Evolutionary conservation across 2,888 invertebrate genomes (phyloP).

Genomic region (Coenonympha arcania): DNA sequence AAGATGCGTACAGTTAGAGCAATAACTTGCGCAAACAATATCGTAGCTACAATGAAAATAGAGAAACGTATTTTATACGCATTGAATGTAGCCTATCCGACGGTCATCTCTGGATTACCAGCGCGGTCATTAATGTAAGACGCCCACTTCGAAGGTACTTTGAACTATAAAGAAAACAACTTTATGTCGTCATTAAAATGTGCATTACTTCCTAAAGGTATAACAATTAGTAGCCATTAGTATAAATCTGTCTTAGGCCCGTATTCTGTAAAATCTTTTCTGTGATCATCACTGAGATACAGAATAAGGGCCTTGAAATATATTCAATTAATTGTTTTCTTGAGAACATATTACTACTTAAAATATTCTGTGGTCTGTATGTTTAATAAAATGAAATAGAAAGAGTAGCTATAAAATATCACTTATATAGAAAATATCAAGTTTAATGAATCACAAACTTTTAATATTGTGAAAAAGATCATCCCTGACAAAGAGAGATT

Average conservation of each 20-base stretch:
- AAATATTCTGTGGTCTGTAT: no score
- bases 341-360: no score
- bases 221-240: background rate
- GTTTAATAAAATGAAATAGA: no score
- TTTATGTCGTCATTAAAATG: background rate
- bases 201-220: background rate
- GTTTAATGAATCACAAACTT: background rate
- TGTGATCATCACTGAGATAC: no score
- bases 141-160: conserved; percentile 1
- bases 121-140: conserved; percentile 5
- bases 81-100: conserved; percentile 4
- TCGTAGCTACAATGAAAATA: conserved; percentile 39
- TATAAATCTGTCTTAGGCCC: background rate
- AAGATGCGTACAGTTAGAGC: conserved; percentile 17
- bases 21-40: conserved; percentile 39
- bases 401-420: no score
- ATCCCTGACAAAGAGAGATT: conserved; percentile 32
- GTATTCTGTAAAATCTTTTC: no score
- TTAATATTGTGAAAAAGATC: background rate
- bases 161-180: background rate
- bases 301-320: no score
- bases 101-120: conserved; percentile 12
- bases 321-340: no score
- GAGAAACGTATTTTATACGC: conserved; percentile 11
- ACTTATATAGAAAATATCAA: no score